Base-by-base conservation (phyloP, 2,888 invertebrate genomes). In the Zootermopsis nevadensis region DNA sequence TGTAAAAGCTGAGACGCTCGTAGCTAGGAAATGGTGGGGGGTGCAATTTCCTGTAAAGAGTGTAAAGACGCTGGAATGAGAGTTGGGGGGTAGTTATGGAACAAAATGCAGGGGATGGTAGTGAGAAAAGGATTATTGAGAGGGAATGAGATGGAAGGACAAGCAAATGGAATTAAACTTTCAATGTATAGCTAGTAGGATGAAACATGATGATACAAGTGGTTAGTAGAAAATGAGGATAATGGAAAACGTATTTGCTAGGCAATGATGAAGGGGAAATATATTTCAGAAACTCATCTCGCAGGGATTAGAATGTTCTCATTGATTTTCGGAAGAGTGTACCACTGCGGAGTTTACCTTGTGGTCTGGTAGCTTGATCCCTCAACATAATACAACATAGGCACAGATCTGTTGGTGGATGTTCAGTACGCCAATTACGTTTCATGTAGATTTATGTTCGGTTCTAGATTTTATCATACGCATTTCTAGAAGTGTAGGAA, bases 21-120 rank as follows among this genome's bases (percentile, higher is more conserved):
- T 33, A 69, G 31, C 67, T 67, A n/a, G 67, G 30, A 31, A 53
- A 77, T 33, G 19, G 31, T 33, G 31, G 1, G 38, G 31, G 27
- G 22, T 55, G 31, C 77, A 77, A 77, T 77, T 77, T 77, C 77
- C 77, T 77, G 55, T 55, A 48, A 76, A 10, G 77, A 77, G 77
- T 77, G 42, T 27, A 30, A 77, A 77, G 77, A 27, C n/a, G 30
- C 42, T 24, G 77, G 48, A 48, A 27, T 12, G 31, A 15, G 77
- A 31, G 30, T n/a, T 77, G 27, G n/a, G n/a, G 55, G 48, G 77
- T 53, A 33, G 60, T 27, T 60, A 27, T n/a, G 15, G 48, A 48
- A 48, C 15, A 19, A 48, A 48, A 48, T 15, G 19, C 6, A 53
- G 19, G 60, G 60, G 60, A 60, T 3, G 6, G 27, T 27, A 60